Evolutionary conservation across 2,888 invertebrate genomes (phyloP), one percentile per base, ranked within the genome.

Genomic region (Globia sparganii): DNA sequence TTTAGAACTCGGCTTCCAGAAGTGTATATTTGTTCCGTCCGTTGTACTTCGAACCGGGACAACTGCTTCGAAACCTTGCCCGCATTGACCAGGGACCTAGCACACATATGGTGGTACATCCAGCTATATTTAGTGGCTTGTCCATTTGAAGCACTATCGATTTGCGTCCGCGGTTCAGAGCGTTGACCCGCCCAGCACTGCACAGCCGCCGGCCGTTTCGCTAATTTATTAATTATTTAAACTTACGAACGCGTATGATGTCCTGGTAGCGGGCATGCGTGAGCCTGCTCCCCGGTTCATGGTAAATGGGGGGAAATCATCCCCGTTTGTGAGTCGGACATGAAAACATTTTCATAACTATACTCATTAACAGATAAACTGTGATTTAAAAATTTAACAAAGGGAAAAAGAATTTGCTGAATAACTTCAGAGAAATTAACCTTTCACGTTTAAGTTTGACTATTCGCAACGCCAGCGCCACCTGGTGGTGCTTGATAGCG

Each of bases 191-290:
- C 77, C 88, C 90, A 87, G 89, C 89, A 88, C 90, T 80, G 83
- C 89, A 88, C 91, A 90, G 90, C 87, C 91, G 93, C 88, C 92
- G 92, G 91, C 77, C 92, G 93, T 93, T 95, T 95, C 94, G 95
- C 94, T 96, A 96, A 96, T 96, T 96, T 95, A 95, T 95, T 96
- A 96, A 96, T 96, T 95, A 96, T 94, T 94, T 93, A 94, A 91
- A 92, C 92, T 92, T 90, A 88, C 91, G 85, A 90, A 92, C 91
- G 86, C 85, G 85, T 89, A 92, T 94, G 89, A 83, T 90, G 84
- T 85, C 90, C 91, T 91, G 88, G 92, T 91, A 88, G 66, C 77
- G 75, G 65, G 74, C 70, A 78, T 77, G 78, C 73, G 73, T 81
- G 66, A 75, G 79, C 69, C 81, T 67, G 70, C 46, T 61, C 46